Conservation (phyloP, 2,113 vertebrate species). For the Rhinoderma darwinii region DNA sequence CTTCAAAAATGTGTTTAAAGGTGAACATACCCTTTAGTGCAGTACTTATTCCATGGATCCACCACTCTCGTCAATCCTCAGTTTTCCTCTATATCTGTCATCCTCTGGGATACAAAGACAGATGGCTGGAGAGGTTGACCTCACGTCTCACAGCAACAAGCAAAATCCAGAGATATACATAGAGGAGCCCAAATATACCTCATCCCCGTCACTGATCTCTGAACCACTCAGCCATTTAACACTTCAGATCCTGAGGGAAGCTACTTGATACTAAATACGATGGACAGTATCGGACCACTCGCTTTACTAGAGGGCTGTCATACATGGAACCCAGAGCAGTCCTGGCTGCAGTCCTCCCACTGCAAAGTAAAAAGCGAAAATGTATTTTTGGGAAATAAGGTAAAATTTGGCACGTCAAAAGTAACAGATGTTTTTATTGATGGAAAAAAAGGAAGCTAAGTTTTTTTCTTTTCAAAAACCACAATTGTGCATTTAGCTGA, state of each 20-base stretch:
- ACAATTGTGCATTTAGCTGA: neutral
- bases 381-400: slow-evolving; percentile 32
- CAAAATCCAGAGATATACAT: slow-evolving; percentile 43
- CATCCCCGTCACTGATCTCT: slow-evolving; percentile 10
- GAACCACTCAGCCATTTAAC: slow-evolving; percentile 7
- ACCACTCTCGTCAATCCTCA: neutral
- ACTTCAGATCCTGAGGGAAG: neutral
- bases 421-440: slow-evolving; percentile 18
- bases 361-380: neutral
- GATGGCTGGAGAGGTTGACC: slow-evolving; percentile 30
- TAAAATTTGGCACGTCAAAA: neutral
- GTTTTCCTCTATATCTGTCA: neutral
- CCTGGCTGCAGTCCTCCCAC: neutral
- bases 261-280: neutral
- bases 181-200: slow-evolving; percentile 39
- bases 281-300: neutral
- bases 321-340: neutral
- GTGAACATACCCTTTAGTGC: neutral
- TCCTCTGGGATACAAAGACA: slow-evolving; percentile 13
- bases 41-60: neutral
- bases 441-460: neutral
- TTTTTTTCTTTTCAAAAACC: slow-evolving; percentile 24
- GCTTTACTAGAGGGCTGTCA: neutral
- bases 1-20: too few species aligned
- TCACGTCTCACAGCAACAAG: slow-evolving; percentile 33